These are phyloP conservation scores for Corticium candelabrum DNA, from an alignment of 37 sponge, comb jelly and placozoan genomes.

Conservation along the genomic window DNA sequence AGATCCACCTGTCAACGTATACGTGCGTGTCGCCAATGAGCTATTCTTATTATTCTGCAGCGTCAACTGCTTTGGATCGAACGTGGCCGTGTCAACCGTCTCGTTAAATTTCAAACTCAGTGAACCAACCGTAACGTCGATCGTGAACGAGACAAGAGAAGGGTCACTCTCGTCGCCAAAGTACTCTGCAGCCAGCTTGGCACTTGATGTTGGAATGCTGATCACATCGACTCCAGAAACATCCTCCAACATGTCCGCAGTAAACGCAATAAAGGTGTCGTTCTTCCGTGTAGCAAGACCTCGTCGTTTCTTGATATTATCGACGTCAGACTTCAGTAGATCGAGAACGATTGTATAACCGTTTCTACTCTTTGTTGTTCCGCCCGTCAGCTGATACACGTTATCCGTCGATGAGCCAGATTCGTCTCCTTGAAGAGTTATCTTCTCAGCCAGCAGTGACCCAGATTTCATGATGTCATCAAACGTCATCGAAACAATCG, in stretches of 20 bases:
- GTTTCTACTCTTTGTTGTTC: constrained; percentile 39
- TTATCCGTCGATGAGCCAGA: constrained; percentile 35
- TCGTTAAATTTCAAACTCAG: constrained; percentile 63
- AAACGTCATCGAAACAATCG: constrained; percentile 54
- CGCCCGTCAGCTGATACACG: constrained; percentile 55
- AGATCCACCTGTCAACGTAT: not conserved
- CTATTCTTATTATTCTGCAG: constrained; percentile 25
- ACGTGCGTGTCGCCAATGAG: not conserved
- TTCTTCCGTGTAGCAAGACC: constrained; percentile 51
- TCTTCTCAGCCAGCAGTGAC: constrained; percentile 25
- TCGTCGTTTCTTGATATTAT: constrained; percentile 54
- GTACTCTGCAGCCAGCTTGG: constrained; percentile 14
- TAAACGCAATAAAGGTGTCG: constrained; percentile 51
- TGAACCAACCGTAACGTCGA: constrained; percentile 38
- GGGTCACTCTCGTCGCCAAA: constrained; percentile 12
- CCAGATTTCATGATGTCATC: constrained; percentile 60
- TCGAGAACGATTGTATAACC: constrained; percentile 52
- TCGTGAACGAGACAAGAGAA: constrained; percentile 30
- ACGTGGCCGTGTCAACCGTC: constrained; percentile 45
- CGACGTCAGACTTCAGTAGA: constrained; percentile 43
- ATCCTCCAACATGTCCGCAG: constrained; percentile 10
- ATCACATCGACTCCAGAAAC: constrained; percentile 56
- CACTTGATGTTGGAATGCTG: constrained; percentile 55
- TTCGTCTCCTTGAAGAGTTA: constrained; percentile 38
- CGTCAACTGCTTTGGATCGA: constrained; percentile 22